phyloP scores from a whole-genome alignment of 2,113 vertebrate genomes.

The Promerops cafer region DNA sequence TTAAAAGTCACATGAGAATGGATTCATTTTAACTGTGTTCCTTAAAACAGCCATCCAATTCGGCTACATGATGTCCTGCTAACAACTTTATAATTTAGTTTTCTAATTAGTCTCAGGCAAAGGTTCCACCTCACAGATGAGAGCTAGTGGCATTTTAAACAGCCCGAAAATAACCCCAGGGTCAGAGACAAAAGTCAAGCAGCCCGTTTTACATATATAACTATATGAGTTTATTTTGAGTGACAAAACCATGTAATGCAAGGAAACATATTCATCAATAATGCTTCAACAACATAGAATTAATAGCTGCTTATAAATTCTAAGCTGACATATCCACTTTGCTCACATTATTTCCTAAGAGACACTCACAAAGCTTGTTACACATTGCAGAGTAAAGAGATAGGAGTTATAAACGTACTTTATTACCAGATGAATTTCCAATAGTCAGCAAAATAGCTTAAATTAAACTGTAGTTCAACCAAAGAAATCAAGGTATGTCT shows the following conservation, averaged over 20 bases:
- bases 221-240: constrained; percentile 41
- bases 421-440: constrained; percentile 4
- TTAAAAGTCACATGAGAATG: background rate
- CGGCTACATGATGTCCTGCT: background rate
- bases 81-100: background rate
- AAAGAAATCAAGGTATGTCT: background rate
- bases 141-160: background rate
- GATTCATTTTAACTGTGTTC: background rate
- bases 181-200: constrained; percentile 32
- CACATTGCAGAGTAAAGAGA: background rate
- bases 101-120: background rate
- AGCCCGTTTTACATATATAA: constrained; percentile 26
- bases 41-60: background rate
- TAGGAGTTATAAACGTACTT: background rate
- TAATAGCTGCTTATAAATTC: background rate
- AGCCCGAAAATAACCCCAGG: background rate
- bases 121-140: background rate
- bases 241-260: constrained; percentile 43
- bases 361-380: constrained; percentile 17
- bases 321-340: constrained; percentile 4
- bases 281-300: constrained; percentile 3
- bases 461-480: background rate
- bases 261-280: constrained; percentile 23
- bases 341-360: constrained; percentile 20
- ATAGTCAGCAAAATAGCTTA: background rate